Conservation (phyloP, 2,888 invertebrate genomes). For the Carterocephalus palaemon region DNA sequence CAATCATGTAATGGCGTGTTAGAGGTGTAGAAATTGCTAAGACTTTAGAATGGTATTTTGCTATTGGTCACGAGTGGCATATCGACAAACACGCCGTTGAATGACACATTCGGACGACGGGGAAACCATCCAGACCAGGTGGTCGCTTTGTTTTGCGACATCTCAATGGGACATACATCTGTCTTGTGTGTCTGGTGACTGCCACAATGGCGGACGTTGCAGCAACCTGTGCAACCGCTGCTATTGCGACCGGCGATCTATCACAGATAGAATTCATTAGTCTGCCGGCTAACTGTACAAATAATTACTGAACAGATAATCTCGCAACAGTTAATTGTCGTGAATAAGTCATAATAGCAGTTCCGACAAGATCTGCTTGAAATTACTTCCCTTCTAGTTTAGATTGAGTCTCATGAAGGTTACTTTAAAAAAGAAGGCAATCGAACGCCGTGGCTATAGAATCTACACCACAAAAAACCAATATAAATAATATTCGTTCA, state of each 20-base stretch:
- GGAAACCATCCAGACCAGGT: slow-evolving; percentile 43
- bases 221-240: slow-evolving; percentile 31
- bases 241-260: slow-evolving; percentile 21
- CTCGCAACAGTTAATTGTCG: slow-evolving; percentile 6
- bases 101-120: slow-evolving; percentile 37
- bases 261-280: slow-evolving; percentile 25
- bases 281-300: slow-evolving; percentile 19
- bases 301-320: slow-evolving; percentile 22
- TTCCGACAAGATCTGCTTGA: too few species aligned
- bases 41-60: slow-evolving; percentile 28
- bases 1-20: too few species aligned
- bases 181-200: slow-evolving; percentile 41
- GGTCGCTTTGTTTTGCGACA: slow-evolving; percentile 50
- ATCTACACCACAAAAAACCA: too few species aligned
- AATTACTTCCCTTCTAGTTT: too few species aligned
- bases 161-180: slow-evolving; percentile 54
- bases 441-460: too few species aligned
- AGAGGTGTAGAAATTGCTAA: too few species aligned
- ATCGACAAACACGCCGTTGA: slow-evolving; percentile 29
- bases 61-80: slow-evolving; percentile 27
- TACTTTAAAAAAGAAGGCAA: too few species aligned
- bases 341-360: slow-evolving; percentile 7
- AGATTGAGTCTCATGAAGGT: too few species aligned
- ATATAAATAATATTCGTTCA: too few species aligned
- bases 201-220: slow-evolving; percentile 44